phyloP scores from a whole-genome alignment of 2,113 vertebrate species.

The Cromileptes altivelis region DNA sequence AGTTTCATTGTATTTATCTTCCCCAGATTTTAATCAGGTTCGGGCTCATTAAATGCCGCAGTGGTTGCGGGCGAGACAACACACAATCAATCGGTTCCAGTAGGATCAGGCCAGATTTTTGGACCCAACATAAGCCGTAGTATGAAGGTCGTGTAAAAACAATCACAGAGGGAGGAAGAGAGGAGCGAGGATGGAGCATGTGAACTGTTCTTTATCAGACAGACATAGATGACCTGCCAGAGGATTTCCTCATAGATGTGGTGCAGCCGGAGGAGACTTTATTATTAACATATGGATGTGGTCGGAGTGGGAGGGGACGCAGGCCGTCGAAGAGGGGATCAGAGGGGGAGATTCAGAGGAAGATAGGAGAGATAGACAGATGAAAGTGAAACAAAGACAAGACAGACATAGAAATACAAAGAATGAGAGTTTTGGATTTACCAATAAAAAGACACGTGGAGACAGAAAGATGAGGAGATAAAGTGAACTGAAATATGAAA shows the following conservation, averaged over 20 bases:
- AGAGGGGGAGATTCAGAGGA: conserved; percentile 32
- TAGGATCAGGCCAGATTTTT: conserved; percentile 29
- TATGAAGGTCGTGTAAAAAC: conserved; percentile 32
- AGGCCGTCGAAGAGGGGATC: conserved; percentile 27
- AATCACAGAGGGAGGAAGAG: conserved; percentile 37
- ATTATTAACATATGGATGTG: conserved; percentile 75
- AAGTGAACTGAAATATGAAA: conserved; percentile 1
- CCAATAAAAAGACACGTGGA: neutral
- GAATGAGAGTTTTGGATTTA: neutral
- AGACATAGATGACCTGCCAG: conserved; percentile 66
- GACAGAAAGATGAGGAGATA: conserved; percentile 29
- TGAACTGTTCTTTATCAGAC: conserved; percentile 68
- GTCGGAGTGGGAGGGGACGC: conserved; percentile 37
- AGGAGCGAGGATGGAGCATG: conserved; percentile 46
- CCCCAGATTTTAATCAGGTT: conserved; percentile 65
- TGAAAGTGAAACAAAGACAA: conserved; percentile 33
- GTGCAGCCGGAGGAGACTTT: conserved; percentile 66
- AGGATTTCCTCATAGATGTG: conserved; percentile 77
- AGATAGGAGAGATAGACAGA: conserved; percentile 37
- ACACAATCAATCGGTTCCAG: conserved; percentile 32
- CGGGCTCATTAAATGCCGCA: conserved; percentile 50
- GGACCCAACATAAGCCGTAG: conserved; percentile 4
- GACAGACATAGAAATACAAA: conserved; percentile 22
- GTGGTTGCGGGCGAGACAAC: conserved; percentile 36
- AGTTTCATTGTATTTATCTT: conserved; percentile 64